phyloP scores from a whole-genome alignment of 2,113 vertebrate genomes.

The Nematolebias whitei region DNA sequence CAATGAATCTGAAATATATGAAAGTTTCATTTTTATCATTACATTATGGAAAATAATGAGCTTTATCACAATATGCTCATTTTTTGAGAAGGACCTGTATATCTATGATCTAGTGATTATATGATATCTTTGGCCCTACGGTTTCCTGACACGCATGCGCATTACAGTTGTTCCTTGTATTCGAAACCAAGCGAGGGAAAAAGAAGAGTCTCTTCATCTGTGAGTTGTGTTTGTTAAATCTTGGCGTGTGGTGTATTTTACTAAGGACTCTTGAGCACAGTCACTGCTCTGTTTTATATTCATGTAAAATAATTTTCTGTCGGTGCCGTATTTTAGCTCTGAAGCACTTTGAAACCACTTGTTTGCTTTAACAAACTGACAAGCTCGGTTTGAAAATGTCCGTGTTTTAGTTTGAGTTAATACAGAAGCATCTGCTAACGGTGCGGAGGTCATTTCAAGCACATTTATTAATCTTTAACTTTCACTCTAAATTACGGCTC shows the following conservation, averaged over 20 bases:
- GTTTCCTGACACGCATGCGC: constrained; percentile 56
- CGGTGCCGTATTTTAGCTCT: background rate
- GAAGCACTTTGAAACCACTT: too few relatives aligned
- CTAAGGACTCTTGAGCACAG: background rate
- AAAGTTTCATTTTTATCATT: too few relatives aligned
- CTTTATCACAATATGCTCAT: too few relatives aligned
- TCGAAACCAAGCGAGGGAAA: constrained; percentile 69
- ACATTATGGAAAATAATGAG: too few relatives aligned
- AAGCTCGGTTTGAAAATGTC: background rate
- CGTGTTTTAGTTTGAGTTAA: background rate
- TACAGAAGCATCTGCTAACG: too few relatives aligned
- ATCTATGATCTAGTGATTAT: too few relatives aligned
- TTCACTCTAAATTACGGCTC: too few relatives aligned
- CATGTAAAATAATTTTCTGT: background rate
- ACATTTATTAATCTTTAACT: background rate
- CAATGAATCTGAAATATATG: too few relatives aligned
- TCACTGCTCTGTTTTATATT: background rate
- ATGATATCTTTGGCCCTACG: too few relatives aligned
- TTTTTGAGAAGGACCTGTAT: too few relatives aligned
- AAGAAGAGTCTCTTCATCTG: background rate
- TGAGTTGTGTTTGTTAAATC: constrained; percentile 24
- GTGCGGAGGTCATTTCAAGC: background rate
- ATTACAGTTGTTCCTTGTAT: background rate
- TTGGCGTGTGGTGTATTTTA: background rate
- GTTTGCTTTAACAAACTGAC: background rate